Conservation (phyloP, 2,113 vertebrate genomes). For the Anser cygnoides region DNA sequence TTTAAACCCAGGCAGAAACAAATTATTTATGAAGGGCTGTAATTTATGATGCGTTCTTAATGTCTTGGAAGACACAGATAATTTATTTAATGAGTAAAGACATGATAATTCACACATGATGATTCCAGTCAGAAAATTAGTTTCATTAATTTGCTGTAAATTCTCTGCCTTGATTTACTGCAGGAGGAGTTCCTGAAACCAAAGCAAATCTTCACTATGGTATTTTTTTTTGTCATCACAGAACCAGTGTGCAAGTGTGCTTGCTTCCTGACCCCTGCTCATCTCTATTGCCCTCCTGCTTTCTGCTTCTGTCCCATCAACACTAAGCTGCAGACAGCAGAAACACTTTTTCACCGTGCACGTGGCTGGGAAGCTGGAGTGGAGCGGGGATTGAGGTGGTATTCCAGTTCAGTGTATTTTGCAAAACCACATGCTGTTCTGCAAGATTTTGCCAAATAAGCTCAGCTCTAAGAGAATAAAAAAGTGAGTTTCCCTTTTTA, state of each 20-base stretch:
- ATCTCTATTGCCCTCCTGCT: background rate
- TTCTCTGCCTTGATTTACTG: slow-evolving; percentile 70
- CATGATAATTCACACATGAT: slow-evolving; percentile 75
- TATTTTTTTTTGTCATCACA: background rate
- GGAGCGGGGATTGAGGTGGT: background rate
- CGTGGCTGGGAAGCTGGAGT: background rate
- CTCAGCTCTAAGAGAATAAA: background rate
- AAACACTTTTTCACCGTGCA: background rate
- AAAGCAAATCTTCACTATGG: background rate
- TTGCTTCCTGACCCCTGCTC: background rate
- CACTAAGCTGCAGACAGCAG: background rate
- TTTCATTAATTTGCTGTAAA: slow-evolving; percentile 80
- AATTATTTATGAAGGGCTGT: slow-evolving; percentile 78
- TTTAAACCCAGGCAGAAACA: slow-evolving; percentile 69
- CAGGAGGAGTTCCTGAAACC: slow-evolving; percentile 36
- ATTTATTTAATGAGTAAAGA: slow-evolving; percentile 83
- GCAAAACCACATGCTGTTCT: background rate
- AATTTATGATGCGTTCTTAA: slow-evolving; percentile 78
- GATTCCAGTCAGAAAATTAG: slow-evolving; percentile 80
- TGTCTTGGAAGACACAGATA: slow-evolving; percentile 77
- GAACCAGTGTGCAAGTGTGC: background rate
- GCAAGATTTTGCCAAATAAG: background rate
- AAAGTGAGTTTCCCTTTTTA: background rate
- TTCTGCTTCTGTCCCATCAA: background rate
- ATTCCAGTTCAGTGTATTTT: background rate